Evolutionary conservation across 2,113 vertebrate genomes (phyloP).

Genomic region (Petromus typicus): DNA sequence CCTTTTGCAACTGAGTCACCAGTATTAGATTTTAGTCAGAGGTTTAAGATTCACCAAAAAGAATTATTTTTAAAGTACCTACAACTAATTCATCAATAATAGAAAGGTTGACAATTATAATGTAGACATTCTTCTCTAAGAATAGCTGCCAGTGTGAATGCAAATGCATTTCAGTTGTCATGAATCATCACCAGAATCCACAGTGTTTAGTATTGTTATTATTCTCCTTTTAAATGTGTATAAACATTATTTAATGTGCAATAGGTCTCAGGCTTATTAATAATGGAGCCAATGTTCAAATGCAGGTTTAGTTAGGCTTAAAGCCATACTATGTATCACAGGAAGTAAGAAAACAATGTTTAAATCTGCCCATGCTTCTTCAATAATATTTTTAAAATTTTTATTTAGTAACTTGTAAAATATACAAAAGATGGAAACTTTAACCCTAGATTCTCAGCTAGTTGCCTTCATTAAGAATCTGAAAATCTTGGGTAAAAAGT

Average conservation of each 20-base stretch:
- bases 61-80: constrained; percentile 36
- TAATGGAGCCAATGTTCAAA: not conserved
- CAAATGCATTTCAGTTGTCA: not conserved
- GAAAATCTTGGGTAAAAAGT: not conserved
- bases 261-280: not conserved
- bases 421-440: not conserved
- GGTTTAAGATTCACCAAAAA: constrained; percentile 15
- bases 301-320: constrained; percentile 8
- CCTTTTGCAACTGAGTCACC: not conserved
- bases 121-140: constrained; percentile 34
- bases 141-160: not conserved
- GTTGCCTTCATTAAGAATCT: not conserved
- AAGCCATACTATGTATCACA: not conserved
- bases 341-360: not conserved
- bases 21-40: constrained; percentile 6
- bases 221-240: not conserved
- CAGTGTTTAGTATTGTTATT: constrained; percentile 26
- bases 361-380: not conserved
- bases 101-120: constrained; percentile 35
- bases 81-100: constrained; percentile 4
- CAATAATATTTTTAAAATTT: not conserved
- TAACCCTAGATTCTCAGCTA: not conserved
- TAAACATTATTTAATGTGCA: constrained; percentile 14
- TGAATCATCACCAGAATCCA: constrained; percentile 10
- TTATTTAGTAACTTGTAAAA: constrained; percentile 1